Conservation (phyloP, 2,888 invertebrate species). For the Lycophotia porphyrea region DNA sequence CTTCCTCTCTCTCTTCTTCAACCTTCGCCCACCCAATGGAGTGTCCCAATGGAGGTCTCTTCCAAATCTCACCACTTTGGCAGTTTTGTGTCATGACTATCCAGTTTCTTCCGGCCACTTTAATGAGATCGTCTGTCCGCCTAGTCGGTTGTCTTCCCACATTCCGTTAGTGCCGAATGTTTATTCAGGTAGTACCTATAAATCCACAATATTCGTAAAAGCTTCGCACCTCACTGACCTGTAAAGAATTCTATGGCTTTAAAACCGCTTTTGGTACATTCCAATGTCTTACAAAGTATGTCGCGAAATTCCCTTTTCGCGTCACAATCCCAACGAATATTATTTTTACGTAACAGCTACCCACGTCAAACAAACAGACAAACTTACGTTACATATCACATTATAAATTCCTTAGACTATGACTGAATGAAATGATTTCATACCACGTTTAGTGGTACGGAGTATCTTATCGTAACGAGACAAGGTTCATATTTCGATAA, state of each 20-base stretch:
- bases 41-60: too few species aligned
- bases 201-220: constrained; percentile 11
- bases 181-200: too few species aligned
- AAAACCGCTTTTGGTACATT: constrained; percentile 8
- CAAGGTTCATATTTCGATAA: constrained; percentile 75
- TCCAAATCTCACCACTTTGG: too few species aligned
- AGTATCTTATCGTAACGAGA: constrained; percentile 52
- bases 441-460: constrained; percentile 11
- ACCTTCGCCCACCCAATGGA: too few species aligned
- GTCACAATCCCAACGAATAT: constrained; percentile 30
- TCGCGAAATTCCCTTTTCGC: constrained; percentile 12
- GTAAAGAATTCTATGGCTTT: background rate
- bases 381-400: constrained; percentile 45
- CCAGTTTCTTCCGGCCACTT: too few species aligned
- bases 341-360: constrained; percentile 49
- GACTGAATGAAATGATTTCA: constrained; percentile 59
- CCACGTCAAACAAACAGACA: constrained; percentile 51
- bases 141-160: too few species aligned
- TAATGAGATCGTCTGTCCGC: too few species aligned
- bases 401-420: constrained; percentile 50
- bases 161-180: too few species aligned
- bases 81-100: too few species aligned
- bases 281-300: background rate
- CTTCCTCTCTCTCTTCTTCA: too few species aligned
- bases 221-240: background rate